Evolutionary conservation across 2,113 vertebrate genomes (phyloP), one percentile per base, ranked within the genome.

Genomic region (Eupsittula cactorum): DNA sequence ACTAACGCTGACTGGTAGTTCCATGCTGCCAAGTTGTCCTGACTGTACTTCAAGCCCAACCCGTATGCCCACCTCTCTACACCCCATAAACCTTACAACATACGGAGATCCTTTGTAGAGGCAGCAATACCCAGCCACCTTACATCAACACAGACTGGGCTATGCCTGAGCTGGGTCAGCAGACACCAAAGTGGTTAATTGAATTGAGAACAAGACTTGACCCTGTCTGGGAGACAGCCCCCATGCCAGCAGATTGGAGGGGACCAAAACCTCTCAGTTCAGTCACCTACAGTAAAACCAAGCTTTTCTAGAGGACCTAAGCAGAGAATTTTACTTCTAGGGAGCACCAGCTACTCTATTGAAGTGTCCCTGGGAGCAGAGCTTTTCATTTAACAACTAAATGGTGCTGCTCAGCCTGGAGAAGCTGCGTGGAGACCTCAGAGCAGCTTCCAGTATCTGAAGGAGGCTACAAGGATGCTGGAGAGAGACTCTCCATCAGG

Each of bases 31-130:
- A 33, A 53, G 7, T 16, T 49, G 64, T 44, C 18, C 75, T 31
- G 50, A 25, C 16, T 7, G 0, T 10, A 39, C 0, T 2, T 55
- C 52, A 31, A 47, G 12, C 21, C n/a, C 55, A 37, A 14, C 17
- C 15, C 24, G 18, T 6, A 37, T 0, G 1, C 31, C 35, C 49
- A 19, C 13, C 55, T 29, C 67, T 50, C 0, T 1, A 13, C 21
- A 69, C 29, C 29, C 37, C 1, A 2, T 14, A 64, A 80, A 81
- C 39, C 75, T 57, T n/a, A 35, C 50, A 60, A 7, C 1, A 42
- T 5, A 53, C 29, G 21, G 19, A 29, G 27, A 19, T 44, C 57
- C 49, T 53, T 39, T 42, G n/a, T 4, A 76, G 18, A n/a, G 29
- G 31, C 49, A 64, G n/a, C 21, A 29, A 27, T 11, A 37, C 8